Percentiles rank a stretch among this genome's conserved stretches.
phyloP scores from a whole-genome alignment of 2,888 invertebrate species.

The Amiota minor region DNA sequence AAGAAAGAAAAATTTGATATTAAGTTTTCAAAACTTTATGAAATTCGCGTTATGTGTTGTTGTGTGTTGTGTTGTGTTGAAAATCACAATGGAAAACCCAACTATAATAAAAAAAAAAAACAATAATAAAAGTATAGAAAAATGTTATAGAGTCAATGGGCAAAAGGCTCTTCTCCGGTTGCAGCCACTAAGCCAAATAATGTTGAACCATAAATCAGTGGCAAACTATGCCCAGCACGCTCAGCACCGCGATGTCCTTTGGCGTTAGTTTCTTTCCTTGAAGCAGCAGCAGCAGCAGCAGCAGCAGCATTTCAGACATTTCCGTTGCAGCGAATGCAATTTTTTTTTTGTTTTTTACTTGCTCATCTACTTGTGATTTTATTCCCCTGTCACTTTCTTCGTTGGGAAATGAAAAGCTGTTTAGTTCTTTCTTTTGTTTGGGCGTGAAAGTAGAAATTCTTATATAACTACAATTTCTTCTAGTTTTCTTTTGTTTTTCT shows the following conservation, averaged over 20 bases:
- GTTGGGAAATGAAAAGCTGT: conserved; percentile 23
- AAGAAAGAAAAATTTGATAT: neutral
- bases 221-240: conserved; percentile 29
- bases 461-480: conserved; percentile 14
- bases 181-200: neutral
- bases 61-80: neutral
- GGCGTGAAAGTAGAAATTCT: conserved; percentile 12
- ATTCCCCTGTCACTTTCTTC: too few species aligned
- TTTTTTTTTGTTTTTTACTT: conserved; percentile 1
- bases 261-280: conserved; percentile 2
- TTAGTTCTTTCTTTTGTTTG: neutral
- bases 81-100: conserved; percentile 10
- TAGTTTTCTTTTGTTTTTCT: neutral
- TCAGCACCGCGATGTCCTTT: neutral
- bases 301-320: conserved; percentile 19
- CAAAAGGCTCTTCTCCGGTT: neutral
- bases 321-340: conserved; percentile 21
- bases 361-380: neutral
- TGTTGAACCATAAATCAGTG: conserved; percentile 24
- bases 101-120: conserved; percentile 4
- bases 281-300: conserved; percentile 8
- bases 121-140: neutral
- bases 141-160: neutral
- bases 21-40: conserved; percentile 25
- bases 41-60: neutral